phyloP scores from a whole-genome alignment of 2,113 vertebrate genomes.

The Xenopus tropicalis region DNA sequence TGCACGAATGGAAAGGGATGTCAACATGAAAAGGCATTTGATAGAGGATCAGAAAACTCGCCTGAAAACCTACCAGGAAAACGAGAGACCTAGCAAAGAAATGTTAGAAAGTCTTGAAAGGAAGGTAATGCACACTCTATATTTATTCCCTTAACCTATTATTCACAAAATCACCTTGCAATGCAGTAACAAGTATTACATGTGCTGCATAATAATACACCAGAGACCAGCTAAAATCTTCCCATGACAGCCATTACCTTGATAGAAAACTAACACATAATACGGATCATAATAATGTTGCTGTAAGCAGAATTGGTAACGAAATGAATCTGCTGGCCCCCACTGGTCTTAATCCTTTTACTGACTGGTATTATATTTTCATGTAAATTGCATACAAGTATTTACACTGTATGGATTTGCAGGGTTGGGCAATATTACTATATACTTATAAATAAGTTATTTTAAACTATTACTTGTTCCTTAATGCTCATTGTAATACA shows the following conservation, averaged over 20 bases:
- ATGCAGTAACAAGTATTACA: constrained; percentile 19
- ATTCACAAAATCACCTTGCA: constrained; percentile 33
- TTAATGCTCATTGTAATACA: too few relatives aligned
- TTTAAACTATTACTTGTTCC: too few relatives aligned
- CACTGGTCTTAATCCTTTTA: background rate
- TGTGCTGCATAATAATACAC: constrained; percentile 27
- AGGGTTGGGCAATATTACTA: too few relatives aligned
- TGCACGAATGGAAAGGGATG: constrained; percentile 73
- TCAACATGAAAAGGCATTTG: constrained; percentile 85
- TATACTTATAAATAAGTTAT: too few relatives aligned
- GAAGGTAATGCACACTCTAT: constrained; percentile 67
- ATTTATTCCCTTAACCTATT: constrained; percentile 42
- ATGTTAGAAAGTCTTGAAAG: constrained; percentile 76
- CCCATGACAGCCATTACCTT: constrained; percentile 22
- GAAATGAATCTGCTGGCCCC: background rate
- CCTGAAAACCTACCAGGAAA: constrained; percentile 82
- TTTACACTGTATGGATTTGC: background rate
- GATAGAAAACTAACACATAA: constrained; percentile 33
- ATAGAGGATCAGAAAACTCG: constrained; percentile 79
- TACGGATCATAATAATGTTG: constrained; percentile 27
- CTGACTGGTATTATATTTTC: background rate
- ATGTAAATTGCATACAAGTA: background rate
- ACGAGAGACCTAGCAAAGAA: constrained; percentile 70
- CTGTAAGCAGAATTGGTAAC: constrained; percentile 1
- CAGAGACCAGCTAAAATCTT: constrained; percentile 22